Base-by-base conservation (phyloP, 2,888 invertebrate species). In the Tubulanus polymorphus region DNA sequence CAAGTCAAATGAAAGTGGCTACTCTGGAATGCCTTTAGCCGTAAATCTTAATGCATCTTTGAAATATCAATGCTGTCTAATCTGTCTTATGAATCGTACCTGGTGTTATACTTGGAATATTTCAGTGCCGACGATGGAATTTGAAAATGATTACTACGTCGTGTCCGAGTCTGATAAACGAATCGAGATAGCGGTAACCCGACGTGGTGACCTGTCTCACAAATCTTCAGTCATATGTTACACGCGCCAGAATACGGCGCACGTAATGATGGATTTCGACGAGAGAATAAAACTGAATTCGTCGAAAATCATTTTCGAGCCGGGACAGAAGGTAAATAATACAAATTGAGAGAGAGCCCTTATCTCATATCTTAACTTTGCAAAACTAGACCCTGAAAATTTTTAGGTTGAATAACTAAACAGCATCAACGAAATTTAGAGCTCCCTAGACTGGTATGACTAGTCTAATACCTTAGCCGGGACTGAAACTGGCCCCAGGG, bases 141-240 rank as follows among this genome's bases (percentile, higher is more conserved):
- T 80, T 65, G 59, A 57, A 3, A 59, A 63, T 15, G 63, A 66
- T 15, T 62, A 62, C n/a, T 65, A 73, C 52, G 60, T 55, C 3
- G 69, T 77, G 10, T 67, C 71, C 55, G 80, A 80, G 62, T 69
- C 63, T 25, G 63, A 66, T 18, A 60, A 62, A 6, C 53, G 63
- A 1, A 57, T 77, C 3, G 66, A 64, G 46, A 68, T 78, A 8
- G 70, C 75, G 3, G 65, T 79, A 2, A 48, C 68, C 6, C 61
- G 79, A n/a, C 59, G 66, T 3, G 79, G 79, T 1, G 78, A 80
- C 56, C 29, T 73, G n/a, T 69, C 64, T 28, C 58, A 62, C 46
- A 64, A 68, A 45, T 73, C 75, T 1, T 74, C 76, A 18, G 73
- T 78, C 3, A 70, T 75, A 47, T 80, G 80, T 63, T 73, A 72